phyloP scores from a whole-genome alignment of 2,888 invertebrate genomes.

The Eledona agricola region DNA sequence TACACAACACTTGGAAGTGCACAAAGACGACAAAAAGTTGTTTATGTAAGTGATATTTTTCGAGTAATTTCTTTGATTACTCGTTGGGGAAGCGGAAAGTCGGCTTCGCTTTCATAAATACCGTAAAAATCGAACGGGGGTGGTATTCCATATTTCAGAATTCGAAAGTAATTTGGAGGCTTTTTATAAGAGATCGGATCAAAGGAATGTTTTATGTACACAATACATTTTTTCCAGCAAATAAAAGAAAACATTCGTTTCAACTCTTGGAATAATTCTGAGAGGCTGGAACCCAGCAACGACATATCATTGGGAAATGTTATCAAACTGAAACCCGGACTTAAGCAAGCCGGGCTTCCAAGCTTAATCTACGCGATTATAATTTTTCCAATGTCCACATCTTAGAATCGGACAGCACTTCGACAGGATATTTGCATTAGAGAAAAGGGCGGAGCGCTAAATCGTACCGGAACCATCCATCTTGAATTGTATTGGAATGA shows the following conservation, averaged over 20 bases:
- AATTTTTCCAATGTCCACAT: constrained; percentile 45
- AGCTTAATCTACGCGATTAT: constrained; percentile 34
- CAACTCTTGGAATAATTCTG: too few relatives aligned
- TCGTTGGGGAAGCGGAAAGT: constrained; percentile 3
- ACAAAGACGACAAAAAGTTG: constrained; percentile 8
- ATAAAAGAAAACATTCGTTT: too few relatives aligned
- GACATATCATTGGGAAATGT: too few relatives aligned
- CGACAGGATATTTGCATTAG: constrained; percentile 57
- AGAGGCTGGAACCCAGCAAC: too few relatives aligned
- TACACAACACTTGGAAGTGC: neutral
- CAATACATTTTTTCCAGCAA: too few relatives aligned
- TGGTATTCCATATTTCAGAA: constrained; percentile 1
- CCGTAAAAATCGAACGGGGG: neutral
- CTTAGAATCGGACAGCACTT: constrained; percentile 47
- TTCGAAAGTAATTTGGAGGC: too few relatives aligned
- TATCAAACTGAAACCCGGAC: too few relatives aligned
- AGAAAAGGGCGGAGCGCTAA: constrained; percentile 49
- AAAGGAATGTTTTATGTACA: too few relatives aligned
- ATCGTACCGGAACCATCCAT: constrained; percentile 54
- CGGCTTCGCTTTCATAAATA: constrained; percentile 4
- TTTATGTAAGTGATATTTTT: constrained; percentile 5
- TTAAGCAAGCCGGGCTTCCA: too few relatives aligned
- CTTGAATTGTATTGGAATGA: constrained; percentile 58
- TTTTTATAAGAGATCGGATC: too few relatives aligned
- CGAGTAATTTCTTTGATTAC: constrained; percentile 16